Evolutionary conservation across 2,888 invertebrate genomes (phyloP).

Genomic region (Agriotes lineatus): DNA sequence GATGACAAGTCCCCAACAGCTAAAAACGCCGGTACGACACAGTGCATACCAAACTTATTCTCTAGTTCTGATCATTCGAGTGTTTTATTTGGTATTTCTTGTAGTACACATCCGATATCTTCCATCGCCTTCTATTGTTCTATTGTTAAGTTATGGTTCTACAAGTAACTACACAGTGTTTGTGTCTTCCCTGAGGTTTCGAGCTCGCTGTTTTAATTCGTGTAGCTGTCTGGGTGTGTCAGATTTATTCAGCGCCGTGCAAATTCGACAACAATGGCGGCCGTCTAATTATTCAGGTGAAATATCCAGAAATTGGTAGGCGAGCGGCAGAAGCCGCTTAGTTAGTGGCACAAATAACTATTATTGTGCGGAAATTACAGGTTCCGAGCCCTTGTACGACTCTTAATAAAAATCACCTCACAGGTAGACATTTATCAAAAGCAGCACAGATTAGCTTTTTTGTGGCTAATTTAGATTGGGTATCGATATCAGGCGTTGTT

Average conservation of each 20-base stretch:
- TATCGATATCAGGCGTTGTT: constrained; percentile 28
- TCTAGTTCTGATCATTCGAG: neutral
- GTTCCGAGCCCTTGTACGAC: constrained; percentile 23
- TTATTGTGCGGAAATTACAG: constrained; percentile 33
- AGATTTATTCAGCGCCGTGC: constrained; percentile 20
- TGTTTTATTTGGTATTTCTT: constrained; percentile 24
- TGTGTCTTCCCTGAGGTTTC: constrained; percentile 36
- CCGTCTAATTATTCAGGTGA: neutral
- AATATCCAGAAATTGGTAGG: neutral
- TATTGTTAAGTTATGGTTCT: constrained; percentile 43
- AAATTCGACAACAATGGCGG: neutral
- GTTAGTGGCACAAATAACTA: constrained; percentile 25
- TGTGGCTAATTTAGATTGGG: constrained; percentile 29
- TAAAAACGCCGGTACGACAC: neutral
- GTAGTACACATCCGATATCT: constrained; percentile 32
- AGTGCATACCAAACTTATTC: constrained; percentile 2
- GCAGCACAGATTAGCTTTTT: constrained; percentile 29
- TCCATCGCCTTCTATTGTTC: constrained; percentile 41
- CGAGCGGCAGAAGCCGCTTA: constrained; percentile 11
- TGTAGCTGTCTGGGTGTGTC: constrained; percentile 6
- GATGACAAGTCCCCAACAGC: neutral
- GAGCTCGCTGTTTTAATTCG: constrained; percentile 34
- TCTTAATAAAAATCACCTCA: constrained; percentile 35
- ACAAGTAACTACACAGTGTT: constrained; percentile 40
- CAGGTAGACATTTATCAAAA: constrained; percentile 35